Base-by-base conservation (phyloP, 1,140 invertebrate species). In the Colletes gigas region DNA sequence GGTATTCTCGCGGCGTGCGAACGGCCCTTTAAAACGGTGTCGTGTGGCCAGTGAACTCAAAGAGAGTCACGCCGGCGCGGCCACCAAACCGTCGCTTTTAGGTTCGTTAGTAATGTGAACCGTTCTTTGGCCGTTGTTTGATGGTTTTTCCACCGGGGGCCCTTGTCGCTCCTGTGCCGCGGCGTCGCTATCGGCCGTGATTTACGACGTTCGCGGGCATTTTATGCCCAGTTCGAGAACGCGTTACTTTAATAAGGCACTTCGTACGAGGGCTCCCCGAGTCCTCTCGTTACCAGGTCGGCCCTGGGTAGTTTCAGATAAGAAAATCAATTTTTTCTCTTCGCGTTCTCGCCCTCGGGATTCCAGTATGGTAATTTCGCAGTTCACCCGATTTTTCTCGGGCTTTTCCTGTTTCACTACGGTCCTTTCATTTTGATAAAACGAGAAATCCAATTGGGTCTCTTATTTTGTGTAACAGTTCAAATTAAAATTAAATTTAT, bases 41-140 rank as follows among this genome's bases (percentile, higher is more conserved):
- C 52, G 60, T 73, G 78, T 73, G 78, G 81, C 73, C 79, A 72
- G 57, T 84, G 82, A 74, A 83, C 77, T 60, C 83, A 19, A 30
- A 59, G 74, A 57, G 54, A 19, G 50, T 39, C 12, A 8, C 44
- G 54, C 52, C 30, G 41, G 39, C 30, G 59, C 44, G 39, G 68
- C 69, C 55, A 59, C 21, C 30, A 30, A 30, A 30, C 30, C 50
- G 68, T 70, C 41, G 71, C 50, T 65, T 65, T 65, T 65, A 54
- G 60, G 72, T n/a, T 72, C 65, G 77, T 78, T 78, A 71, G 68
- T 19, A 19, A 72, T 39, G 47, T 39, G 69, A 65, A 69, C 44
- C 19, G 44, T 4, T 47, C 44, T 14, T 17, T 10, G 21, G 39
- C 39, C 39, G 69, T 71, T 73, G 68, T 78, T 65, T 19, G 30